Evolutionary conservation across 1,140 invertebrate species (phyloP).

Genomic region (Pseudomyrmex concolor): DNA sequence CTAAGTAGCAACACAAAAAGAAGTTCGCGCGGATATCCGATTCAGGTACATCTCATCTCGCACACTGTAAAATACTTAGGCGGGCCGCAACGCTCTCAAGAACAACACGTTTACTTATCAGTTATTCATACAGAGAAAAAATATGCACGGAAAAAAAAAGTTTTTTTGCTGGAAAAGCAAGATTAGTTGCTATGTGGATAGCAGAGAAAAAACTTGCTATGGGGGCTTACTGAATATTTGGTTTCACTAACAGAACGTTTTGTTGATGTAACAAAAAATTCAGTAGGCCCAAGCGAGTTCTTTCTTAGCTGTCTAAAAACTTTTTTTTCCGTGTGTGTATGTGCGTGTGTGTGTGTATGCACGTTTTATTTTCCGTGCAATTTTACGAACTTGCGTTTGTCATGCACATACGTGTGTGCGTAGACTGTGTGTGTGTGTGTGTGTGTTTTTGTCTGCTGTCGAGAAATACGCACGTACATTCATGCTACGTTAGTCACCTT

Average conservation of each 20-base stretch:
- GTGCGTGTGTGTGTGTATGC: conserved; percentile 1
- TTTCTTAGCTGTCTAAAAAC: no score
- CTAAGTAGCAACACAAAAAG: conserved; percentile 62
- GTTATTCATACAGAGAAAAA: conserved; percentile 53
- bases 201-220: no score
- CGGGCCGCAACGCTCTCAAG: conserved; percentile 50
- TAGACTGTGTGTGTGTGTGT: not conserved
- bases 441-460: conserved; percentile 20
- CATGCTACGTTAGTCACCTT: conserved; percentile 62
- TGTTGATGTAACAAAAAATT: no score
- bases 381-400: not conserved
- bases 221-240: no score
- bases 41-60: conserved; percentile 74
- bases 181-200: no score
- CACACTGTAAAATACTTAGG: conserved; percentile 53
- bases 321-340: not conserved
- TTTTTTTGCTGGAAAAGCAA: no score
- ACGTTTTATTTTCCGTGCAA: not conserved
- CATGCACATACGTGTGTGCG: not conserved
- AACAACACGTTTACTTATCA: conserved; percentile 45
- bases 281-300: no score
- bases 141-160: no score
- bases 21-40: conserved; percentile 66
- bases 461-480: conserved; percentile 62
- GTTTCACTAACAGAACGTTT: no score